Conservation (phyloP, 37 sponge, comb jelly and placozoan species). For the Haliclona indistincta region DNA sequence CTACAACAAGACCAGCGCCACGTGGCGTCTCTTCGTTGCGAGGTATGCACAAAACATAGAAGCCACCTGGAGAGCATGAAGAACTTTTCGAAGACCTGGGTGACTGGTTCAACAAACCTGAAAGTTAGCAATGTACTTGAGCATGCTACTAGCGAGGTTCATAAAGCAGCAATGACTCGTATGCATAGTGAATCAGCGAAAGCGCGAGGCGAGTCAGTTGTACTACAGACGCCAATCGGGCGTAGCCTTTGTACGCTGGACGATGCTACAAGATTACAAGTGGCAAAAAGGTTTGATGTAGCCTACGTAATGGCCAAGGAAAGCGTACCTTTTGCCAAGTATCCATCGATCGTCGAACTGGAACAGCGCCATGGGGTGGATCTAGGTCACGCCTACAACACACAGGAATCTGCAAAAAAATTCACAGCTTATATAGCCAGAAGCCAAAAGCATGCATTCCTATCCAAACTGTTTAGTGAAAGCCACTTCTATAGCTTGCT, state of each 20-base stretch:
- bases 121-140: slow-evolving; percentile 58
- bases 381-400: slow-evolving; percentile 42
- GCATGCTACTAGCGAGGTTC: slow-evolving; percentile 51
- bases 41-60: slow-evolving; percentile 34
- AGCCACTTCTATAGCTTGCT: slow-evolving; percentile 55
- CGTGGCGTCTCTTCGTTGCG: slow-evolving; percentile 42
- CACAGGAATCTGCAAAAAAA: slow-evolving; percentile 17
- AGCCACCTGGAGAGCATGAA: slow-evolving; percentile 20
- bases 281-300: slow-evolving; percentile 41
- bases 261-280: neutral
- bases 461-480: neutral
- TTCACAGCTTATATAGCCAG: slow-evolving; percentile 43
- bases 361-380: slow-evolving; percentile 67
- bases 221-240: slow-evolving; percentile 60
- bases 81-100: slow-evolving; percentile 57
- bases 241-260: slow-evolving; percentile 20
- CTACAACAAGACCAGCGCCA: slow-evolving; percentile 13
- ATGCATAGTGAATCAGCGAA: slow-evolving; percentile 20
- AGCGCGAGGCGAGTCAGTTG: slow-evolving; percentile 5
- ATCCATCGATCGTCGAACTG: slow-evolving; percentile 25
- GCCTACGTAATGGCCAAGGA: slow-evolving; percentile 37
- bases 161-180: slow-evolving; percentile 41
- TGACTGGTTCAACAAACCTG: slow-evolving; percentile 62
- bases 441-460: slow-evolving; percentile 22
- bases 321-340: slow-evolving; percentile 45